These are phyloP conservation scores for Halotydeus destructor DNA, from an alignment of 1,140 invertebrate genomes.

Conservation along the genomic window DNA sequence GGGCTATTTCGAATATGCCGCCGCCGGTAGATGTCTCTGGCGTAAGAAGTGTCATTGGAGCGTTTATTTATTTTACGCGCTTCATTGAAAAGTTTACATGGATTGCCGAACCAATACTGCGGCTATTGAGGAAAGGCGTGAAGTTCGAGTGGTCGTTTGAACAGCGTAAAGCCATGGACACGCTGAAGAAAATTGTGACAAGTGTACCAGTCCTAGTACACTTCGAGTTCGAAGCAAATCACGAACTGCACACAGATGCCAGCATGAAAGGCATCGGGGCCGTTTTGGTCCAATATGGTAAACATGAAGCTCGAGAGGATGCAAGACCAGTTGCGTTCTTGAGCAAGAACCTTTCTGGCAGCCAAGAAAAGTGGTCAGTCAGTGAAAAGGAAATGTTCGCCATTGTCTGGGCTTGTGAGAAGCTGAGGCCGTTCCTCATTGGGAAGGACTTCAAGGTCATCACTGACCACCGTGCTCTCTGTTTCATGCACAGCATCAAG, in stretches of 20 bases:
- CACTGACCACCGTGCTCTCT: conserved; percentile 30
- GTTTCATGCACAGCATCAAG: conserved; percentile 26
- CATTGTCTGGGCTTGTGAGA: conserved; percentile 26
- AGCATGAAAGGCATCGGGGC: conserved; percentile 11
- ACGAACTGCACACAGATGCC: conserved; percentile 13
- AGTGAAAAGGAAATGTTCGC: conserved; percentile 31
- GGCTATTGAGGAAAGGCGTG: conserved; percentile 18
- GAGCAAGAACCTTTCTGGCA: conserved; percentile 22
- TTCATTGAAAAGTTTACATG: conserved; percentile 25
- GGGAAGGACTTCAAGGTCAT: conserved; percentile 28
- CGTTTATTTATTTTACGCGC: conserved; percentile 26
- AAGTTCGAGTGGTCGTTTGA: conserved; percentile 14
- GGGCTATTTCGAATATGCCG: conserved; percentile 5
- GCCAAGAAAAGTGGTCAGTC: conserved; percentile 30
- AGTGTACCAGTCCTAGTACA: conserved; percentile 6
- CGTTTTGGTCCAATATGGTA: conserved; percentile 9
- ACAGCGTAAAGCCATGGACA: conserved; percentile 11
- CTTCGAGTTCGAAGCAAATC: conserved; percentile 6
- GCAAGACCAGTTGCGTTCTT: conserved; percentile 14
- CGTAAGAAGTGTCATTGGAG: conserved; percentile 26
- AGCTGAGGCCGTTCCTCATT: conserved; percentile 29
- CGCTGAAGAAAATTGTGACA: conserved; percentile 11
- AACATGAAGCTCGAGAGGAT: conserved; percentile 1
- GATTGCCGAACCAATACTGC: conserved; percentile 16
- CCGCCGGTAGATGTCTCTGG: conserved; percentile 1